Evolutionary conservation across 92 coral and sea anemone genomes (phyloP), one percentile per base, ranked within the genome.

Genomic region (Umimayanthus chanpuru): DNA sequence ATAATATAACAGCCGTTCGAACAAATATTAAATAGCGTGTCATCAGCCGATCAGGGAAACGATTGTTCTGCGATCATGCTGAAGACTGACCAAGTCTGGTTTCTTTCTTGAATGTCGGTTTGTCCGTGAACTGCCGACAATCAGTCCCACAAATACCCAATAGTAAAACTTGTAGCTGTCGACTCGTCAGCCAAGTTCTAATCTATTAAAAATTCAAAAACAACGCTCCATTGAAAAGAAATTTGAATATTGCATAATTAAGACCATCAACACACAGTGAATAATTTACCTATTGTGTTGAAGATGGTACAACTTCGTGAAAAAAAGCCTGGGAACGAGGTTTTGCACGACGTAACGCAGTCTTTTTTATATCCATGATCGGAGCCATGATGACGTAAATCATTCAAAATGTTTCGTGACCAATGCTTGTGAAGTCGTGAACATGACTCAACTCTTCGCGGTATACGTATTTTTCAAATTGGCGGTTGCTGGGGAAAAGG

Each of bases 231-330:
- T 12, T 71, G 49, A 32, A 56, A 29, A 29, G 29, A 80, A 56
- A 80, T 80, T 80, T 80, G 85, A 80, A 80, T 80, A 80, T 53
- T 79, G 83, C 68, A 50, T 79, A 79, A 47, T 79, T 6, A 41
- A 49, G 30, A 50, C 30, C n/a, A 49, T 11, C 36, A 79, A 15
- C 4, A 28, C 25, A 53, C 32, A 9, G 9, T 50, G 43, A 50
- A 80, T 55, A 53, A 80, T 50, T 80, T 55, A n/a, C n/a, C n/a
- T n/a, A 80, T 80, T 15, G 3, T 30, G 9, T 73, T 73, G 8
- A 32, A 73, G 25, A 11, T 43, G 32, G 21, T 39, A 12, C 41
- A 70, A 8, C 36, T 32, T 32, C 36, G 36, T 32, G 36, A 1
- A 29, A 21, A 5, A 21, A 66, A 20, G 26, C 21, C 26, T 64